Conservation (phyloP, 2,113 vertebrate species). For the Xenus cinereus region DNA sequence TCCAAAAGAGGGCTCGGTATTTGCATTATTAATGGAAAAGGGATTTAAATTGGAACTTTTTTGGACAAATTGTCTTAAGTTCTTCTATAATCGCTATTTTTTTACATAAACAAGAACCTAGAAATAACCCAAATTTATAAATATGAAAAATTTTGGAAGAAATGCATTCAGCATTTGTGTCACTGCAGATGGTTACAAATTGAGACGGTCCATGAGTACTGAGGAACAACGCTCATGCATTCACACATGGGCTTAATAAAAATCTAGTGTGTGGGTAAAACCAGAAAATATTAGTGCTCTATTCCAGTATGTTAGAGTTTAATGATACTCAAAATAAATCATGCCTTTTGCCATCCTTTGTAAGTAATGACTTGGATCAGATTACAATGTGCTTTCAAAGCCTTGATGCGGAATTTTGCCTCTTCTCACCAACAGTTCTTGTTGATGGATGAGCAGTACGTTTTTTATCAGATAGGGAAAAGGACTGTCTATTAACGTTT, state of each 20-base stretch:
- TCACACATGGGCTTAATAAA: not conserved
- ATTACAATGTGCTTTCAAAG: not conserved
- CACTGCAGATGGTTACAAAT: not conserved
- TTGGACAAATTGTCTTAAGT: not conserved
- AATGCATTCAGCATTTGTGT: not conserved
- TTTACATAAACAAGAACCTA: not conserved
- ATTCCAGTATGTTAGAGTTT: not conserved
- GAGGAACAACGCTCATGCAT: not conserved
- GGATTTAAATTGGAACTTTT: not conserved
- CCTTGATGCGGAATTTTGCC: not conserved
- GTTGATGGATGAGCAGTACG: not conserved
- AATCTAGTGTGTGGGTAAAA: not conserved
- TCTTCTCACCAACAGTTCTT: not conserved
- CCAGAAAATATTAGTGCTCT: not conserved
- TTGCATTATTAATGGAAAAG: not conserved
- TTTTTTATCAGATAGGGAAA: not conserved
- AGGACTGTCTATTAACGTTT: not conserved
- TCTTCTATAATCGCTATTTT: not conserved
- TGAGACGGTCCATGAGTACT: not conserved
- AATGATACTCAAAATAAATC: not conserved
- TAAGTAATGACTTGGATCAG: not conserved
- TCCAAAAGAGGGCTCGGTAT: not conserved
- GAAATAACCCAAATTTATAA: not conserved
- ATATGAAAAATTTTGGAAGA: not conserved
- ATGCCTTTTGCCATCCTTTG: not conserved